Conservation (phyloP, 2,113 vertebrate genomes). For the Microtus richardsoni region DNA sequence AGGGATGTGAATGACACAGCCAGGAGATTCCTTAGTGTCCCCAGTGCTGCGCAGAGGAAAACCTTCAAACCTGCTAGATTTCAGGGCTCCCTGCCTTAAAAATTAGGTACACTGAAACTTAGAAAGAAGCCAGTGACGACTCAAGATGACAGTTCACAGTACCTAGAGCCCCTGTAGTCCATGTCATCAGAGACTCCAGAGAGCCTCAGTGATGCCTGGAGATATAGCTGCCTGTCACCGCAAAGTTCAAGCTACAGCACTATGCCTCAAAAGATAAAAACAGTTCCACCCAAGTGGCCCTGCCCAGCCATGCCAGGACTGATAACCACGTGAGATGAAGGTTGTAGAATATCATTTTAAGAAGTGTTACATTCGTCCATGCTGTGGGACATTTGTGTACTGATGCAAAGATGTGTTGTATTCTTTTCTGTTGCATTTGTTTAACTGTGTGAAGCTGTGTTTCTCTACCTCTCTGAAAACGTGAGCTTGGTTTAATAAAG, state of each 20-base stretch:
- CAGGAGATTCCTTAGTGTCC: rapidly evolving
- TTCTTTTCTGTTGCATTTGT: too few relatives aligned
- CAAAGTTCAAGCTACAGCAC: neutral
- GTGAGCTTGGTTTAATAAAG: too few relatives aligned
- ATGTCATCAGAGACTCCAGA: neutral
- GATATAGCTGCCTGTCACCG: neutral
- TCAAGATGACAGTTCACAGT: neutral
- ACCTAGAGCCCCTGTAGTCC: neutral
- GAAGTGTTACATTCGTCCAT: too few relatives aligned
- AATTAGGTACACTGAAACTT: neutral
- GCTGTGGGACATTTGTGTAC: too few relatives aligned
- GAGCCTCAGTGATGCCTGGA: neutral
- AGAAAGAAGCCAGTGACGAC: neutral
- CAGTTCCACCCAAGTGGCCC: neutral
- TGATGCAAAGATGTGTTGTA: too few relatives aligned
- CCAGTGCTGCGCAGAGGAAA: neutral
- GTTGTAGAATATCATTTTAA: too few relatives aligned
- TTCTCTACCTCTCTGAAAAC: too few relatives aligned
- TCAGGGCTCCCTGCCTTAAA: neutral
- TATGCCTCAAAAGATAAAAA: slow-evolving; percentile 44
- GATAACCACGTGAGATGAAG: neutral
- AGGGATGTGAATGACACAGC: too few relatives aligned
- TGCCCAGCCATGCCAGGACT: neutral
- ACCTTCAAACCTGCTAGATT: neutral
- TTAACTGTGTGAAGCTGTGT: too few relatives aligned